phyloP scores from a whole-genome alignment of 2,888 invertebrate species.

The Drosophila picticornis region DNA sequence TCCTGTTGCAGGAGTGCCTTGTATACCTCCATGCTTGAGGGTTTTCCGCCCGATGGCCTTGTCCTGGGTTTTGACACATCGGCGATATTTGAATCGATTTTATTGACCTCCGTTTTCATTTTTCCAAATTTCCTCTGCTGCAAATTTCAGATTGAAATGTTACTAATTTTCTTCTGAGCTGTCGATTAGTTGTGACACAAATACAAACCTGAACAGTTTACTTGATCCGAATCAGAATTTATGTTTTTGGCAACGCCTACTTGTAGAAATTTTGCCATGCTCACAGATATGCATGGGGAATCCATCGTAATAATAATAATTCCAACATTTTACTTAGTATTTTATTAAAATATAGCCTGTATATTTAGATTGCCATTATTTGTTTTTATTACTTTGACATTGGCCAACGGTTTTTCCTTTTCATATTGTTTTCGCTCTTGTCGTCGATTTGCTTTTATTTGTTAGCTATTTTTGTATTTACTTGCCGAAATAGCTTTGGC shows the following conservation, averaged over 20 bases:
- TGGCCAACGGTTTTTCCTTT: constrained; percentile 32
- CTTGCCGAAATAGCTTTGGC: constrained; percentile 48
- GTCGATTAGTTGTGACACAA: background rate
- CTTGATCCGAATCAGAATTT: background rate
- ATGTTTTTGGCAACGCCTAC: background rate
- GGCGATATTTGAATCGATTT: background rate
- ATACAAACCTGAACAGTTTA: background rate
- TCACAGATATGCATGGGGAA: background rate
- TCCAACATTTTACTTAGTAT: background rate
- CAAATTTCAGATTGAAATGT: background rate
- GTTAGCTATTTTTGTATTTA: constrained; percentile 67
- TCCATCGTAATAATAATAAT: background rate
- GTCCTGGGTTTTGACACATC: background rate
- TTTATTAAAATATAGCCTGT: constrained; percentile 1
- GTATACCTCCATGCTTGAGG: background rate
- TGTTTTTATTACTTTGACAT: constrained; percentile 68
- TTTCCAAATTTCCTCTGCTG: background rate
- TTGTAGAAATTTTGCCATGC: background rate
- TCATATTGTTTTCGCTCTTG: constrained; percentile 8
- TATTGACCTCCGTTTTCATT: background rate
- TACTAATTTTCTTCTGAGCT: background rate
- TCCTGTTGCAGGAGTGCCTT: background rate
- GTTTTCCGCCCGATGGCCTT: background rate
- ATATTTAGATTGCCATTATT: constrained; percentile 59
- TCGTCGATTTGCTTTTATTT: constrained; percentile 58